These are phyloP conservation scores for Globodera rostochiensis DNA, from an alignment of 1,140 invertebrate genomes.

Conservation along the genomic window DNA sequence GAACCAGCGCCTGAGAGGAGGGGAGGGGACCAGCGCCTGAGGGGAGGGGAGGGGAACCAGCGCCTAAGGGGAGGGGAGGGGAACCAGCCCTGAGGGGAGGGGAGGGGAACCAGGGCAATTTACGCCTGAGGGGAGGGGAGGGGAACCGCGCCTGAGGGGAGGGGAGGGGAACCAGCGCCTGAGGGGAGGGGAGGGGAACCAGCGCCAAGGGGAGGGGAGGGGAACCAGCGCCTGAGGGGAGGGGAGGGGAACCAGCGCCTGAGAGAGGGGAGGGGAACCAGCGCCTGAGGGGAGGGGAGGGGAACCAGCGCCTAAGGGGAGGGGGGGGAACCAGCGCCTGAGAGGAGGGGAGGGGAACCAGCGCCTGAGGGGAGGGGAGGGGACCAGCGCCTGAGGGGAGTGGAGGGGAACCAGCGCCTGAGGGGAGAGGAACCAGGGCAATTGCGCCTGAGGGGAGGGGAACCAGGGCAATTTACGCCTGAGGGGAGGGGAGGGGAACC, in stretches of 20 bases:
- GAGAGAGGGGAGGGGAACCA: too few relatives aligned
- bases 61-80: constrained; percentile 28
- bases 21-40: constrained; percentile 27
- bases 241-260: too few relatives aligned
- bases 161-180: too few relatives aligned
- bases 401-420: constrained; percentile 56
- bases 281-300: constrained; percentile 29
- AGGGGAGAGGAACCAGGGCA: too few relatives aligned
- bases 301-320: too few relatives aligned
- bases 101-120: constrained; percentile 52
- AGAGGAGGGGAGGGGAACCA: too few relatives aligned
- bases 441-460: not conserved
- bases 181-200: too few relatives aligned
- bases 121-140: constrained; percentile 42
- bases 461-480: constrained; percentile 56
- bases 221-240: constrained; percentile 50
- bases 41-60: constrained; percentile 49
- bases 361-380: too few relatives aligned
- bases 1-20: too few relatives aligned
- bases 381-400: constrained; percentile 25
- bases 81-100: too few relatives aligned
- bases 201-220: not conserved
- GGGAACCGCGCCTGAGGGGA: constrained; percentile 47
- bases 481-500: not conserved
- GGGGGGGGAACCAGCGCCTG: constrained; percentile 59